Base-by-base conservation (phyloP, 1,140 invertebrate genomes). In the Andrena cerasifolii region DNA sequence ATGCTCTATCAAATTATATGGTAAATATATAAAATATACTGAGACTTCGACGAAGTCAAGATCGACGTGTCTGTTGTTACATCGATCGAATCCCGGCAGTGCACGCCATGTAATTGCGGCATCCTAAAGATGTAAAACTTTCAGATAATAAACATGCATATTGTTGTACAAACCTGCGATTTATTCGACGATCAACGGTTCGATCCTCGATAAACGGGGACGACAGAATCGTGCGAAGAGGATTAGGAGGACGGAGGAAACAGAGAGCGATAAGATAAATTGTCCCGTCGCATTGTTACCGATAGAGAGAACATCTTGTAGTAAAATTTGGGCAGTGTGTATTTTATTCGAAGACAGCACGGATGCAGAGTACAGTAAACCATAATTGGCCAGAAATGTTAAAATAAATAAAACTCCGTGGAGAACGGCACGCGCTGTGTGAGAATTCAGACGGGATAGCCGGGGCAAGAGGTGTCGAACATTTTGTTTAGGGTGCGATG, bases 101-200 rank as follows among this genome's bases (percentile, higher is more conserved):
- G 75, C 70, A 83, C 79, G 86, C 84, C 83, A 65, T 85, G 82
- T 79, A 78, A 86, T 89, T 40, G 36, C 36, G 81, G 87, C 87
- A 90, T 90, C 88, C 84, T 88, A 68, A 87, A 89, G 85, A 91
- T 92, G 87, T 89, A 90, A 85, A 84, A 89, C 88, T 89, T 90
- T 91, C 86, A 90, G 85, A 91, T 89, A 92, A 92, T 92, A 92
- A 92, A 92, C 87, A 89, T 91, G 87, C 90, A 89, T 92, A 91
- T 91, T 92, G 89, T 91, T 92, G 89, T 91, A 91, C 84, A 90
- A 83, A 82, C 53, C 51, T 84, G 43, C 59, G 16, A 3, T 0
- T n/a, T n/a, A n/a, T 31, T 45, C 68, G 40, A n/a, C n/a, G n/a
- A n/a, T n/a, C n/a, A n/a, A n/a, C n/a, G n/a, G n/a, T n/a, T n/a